Base-by-base conservation (phyloP, 2,797 vertebrate genomes). In the Labeo calbasu region DNA sequence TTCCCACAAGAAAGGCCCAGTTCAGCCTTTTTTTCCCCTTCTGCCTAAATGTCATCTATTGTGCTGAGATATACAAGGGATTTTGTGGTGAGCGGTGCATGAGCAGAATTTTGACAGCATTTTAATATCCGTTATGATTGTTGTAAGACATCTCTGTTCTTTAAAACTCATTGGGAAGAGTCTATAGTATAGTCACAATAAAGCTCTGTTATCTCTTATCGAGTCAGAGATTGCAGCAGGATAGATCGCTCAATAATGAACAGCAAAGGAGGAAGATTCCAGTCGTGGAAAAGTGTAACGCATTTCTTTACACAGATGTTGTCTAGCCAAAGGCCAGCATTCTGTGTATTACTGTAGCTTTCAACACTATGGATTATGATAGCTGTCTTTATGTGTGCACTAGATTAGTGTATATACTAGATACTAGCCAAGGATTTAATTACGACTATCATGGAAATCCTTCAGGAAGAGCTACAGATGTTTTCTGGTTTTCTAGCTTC, bases 1-100 rank as follows among this genome's bases (percentile, higher is more conserved):
- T 96, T 96, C 94, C 94, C 95, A 91, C 91, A 93, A 95, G 93
- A 94, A 92, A 93, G 91, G 94, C 92, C 93, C 88, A 15, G 92
- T 95, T 94, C 93, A 95, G 91, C 92, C 40, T 86, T 91, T 89
- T 75, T 72, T 77, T 84, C 87, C 72, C 55, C 28, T 84, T 78
- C 79, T 53, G 72, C 59, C 86, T 81, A 83, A 88, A 88, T 85
- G 86, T 83, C 87, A 86, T 83, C 83, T 82, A 84, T 81, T 88
- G 81, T 88, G 86, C 86, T 79, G 82, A 77, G 70, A 88, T 87
- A 88, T 88, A 78, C 78, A 25, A 43, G 77, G 86, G 86, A 89
- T 89, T 89, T 86, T 76, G 43, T 77, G 36, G n/a, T 77, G 55
- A 85, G 77, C 59, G 15, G 76, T 53, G 81, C 87, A 86, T 87